These are phyloP conservation scores for Bombus ignitus DNA, from an alignment of 1,140 invertebrate genomes.

Conservation along the genomic window DNA sequence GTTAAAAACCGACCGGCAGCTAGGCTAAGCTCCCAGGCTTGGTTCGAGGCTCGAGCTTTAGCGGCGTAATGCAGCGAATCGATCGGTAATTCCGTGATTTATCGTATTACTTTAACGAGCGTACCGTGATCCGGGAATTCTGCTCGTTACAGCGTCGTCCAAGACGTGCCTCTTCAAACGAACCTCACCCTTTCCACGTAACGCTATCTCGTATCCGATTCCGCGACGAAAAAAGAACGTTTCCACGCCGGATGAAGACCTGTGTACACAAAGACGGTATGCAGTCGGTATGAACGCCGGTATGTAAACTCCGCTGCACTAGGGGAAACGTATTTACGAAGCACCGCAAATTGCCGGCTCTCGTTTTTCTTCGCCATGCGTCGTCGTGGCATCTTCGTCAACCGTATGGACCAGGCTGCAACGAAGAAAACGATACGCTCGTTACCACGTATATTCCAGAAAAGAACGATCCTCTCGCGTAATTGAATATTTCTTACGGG, in stretches of 20 bases:
- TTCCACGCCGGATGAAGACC: not conserved
- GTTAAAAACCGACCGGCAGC: not conserved
- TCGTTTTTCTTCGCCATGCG: not conserved
- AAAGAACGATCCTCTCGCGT: not conserved
- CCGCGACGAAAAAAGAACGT: slow-evolving; percentile 8
- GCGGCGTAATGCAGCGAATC: not conserved
- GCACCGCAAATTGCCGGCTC: not conserved
- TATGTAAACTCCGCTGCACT: not conserved
- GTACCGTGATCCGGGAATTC: not conserved
- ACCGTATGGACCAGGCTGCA: not conserved
- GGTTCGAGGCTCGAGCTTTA: not conserved
- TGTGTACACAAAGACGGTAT: not conserved
- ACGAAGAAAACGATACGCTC: not conserved
- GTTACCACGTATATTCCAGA: not conserved
- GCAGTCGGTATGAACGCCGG: not conserved
- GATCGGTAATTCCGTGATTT: slow-evolving; percentile 37
- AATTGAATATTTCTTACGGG: not conserved
- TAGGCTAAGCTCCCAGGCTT: not conserved
- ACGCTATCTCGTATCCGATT: slow-evolving; percentile 26
- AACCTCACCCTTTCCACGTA: slow-evolving; percentile 13
- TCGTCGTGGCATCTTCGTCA: not conserved
- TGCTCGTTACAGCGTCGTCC: not conserved
- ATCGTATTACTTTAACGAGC: slow-evolving; percentile 36
- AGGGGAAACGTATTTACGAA: not conserved
- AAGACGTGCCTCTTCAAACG: slow-evolving; percentile 1